Conservation (phyloP, 2,888 invertebrate species). For the Tineola bisselliella region DNA sequence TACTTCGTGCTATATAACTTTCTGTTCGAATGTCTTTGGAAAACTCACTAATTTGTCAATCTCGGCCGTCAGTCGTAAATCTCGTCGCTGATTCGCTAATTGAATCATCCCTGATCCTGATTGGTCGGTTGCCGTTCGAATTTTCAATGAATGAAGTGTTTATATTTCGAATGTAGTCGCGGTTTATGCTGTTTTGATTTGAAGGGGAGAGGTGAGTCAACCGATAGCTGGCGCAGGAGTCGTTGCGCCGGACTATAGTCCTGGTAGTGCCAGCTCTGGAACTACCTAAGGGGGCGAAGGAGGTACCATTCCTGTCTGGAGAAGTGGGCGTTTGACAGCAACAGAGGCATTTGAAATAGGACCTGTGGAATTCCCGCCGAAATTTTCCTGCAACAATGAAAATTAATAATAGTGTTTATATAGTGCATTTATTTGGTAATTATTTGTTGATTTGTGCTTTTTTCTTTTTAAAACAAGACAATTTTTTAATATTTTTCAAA, state of each 20-base stretch:
- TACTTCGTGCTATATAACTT: slow-evolving; percentile 45
- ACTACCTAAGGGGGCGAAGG: slow-evolving; percentile 54
- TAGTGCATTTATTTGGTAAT: too few species aligned
- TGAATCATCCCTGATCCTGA: slow-evolving; percentile 46
- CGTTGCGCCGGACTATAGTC: slow-evolving; percentile 53
- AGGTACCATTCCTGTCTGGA: slow-evolving; percentile 49
- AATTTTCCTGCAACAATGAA: slow-evolving; percentile 73
- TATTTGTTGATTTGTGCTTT: too few species aligned
- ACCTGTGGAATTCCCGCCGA: slow-evolving; percentile 75
- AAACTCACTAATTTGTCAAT: slow-evolving; percentile 43
- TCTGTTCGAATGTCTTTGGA: slow-evolving; percentile 25
- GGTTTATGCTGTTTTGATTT: slow-evolving; percentile 51
- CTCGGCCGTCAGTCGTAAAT: slow-evolving; percentile 50
- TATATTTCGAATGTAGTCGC: slow-evolving; percentile 48
- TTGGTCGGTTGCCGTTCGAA: slow-evolving; percentile 41
- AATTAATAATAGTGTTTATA: too few species aligned
- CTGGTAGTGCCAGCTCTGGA: slow-evolving; percentile 53
- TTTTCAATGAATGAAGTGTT: slow-evolving; percentile 61
- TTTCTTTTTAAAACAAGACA: too few species aligned
- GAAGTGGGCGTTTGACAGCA: slow-evolving; percentile 37
- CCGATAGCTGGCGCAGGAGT: slow-evolving; percentile 56
- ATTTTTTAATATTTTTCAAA: too few species aligned
- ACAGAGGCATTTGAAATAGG: slow-evolving; percentile 72
- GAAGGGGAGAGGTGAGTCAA: slow-evolving; percentile 58
- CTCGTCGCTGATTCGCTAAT: slow-evolving; percentile 51